Evolutionary conservation across 2,113 vertebrate species (phyloP).

Genomic region (Lasiurus cinereus): DNA sequence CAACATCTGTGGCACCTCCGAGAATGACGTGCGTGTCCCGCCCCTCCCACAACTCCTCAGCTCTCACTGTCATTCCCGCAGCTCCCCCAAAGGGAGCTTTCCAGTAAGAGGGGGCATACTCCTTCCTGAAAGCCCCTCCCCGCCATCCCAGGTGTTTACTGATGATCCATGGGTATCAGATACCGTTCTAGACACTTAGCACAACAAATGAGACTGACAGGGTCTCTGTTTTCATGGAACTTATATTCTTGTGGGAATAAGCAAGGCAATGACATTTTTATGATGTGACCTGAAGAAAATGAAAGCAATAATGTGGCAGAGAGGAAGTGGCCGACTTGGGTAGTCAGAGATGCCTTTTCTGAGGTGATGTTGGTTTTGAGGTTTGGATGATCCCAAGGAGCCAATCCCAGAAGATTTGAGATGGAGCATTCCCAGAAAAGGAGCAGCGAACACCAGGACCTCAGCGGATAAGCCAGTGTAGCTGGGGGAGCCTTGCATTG

Average conservation of each 20-base stretch:
- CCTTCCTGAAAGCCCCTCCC: not conserved
- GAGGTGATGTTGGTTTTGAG: not conserved
- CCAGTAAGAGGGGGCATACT: not conserved
- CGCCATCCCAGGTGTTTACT: not conserved
- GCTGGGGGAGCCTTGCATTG: not conserved
- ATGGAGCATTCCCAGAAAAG: not conserved
- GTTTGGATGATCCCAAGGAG: not conserved
- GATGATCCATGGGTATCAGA: not conserved
- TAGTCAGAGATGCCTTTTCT: not conserved
- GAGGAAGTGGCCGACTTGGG: not conserved
- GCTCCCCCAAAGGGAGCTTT: not conserved
- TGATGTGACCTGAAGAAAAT: not conserved
- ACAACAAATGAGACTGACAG: not conserved
- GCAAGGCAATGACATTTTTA: not conserved
- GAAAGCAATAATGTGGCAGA: not conserved
- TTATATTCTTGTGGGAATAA: not conserved
- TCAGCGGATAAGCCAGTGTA: not conserved
- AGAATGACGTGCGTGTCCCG: slow-evolving; percentile 93
- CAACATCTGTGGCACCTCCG: slow-evolving; percentile 97
- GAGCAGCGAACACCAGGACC: not conserved
- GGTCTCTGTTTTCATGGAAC: not conserved
- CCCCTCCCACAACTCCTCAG: accelerated
- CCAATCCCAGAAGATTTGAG: not conserved
- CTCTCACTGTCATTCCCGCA: not conserved
- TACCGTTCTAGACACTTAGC: not conserved